Evolutionary conservation across 2,113 vertebrate genomes (phyloP).

Genomic region (Dissostichus mawsoni): DNA sequence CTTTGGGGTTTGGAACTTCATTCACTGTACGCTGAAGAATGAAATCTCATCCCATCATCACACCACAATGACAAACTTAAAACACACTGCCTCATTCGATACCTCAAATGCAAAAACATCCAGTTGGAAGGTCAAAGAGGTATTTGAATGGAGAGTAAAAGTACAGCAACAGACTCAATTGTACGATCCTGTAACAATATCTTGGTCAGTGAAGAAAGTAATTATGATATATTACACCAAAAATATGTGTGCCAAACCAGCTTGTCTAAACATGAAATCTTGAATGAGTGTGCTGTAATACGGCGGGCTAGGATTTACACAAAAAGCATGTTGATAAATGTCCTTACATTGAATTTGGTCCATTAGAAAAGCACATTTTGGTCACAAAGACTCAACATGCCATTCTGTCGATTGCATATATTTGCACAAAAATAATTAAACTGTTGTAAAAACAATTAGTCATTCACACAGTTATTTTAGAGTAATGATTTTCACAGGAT

Average conservation of each 20-base stretch:
- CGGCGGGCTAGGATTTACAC: background rate
- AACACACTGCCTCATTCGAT: slow-evolving; percentile 18
- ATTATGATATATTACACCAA: background rate
- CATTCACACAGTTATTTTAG: background rate
- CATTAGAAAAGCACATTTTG: background rate
- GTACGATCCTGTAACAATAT: background rate
- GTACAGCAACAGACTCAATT: background rate
- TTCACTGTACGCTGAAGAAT: background rate
- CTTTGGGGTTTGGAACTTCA: slow-evolving; percentile 35
- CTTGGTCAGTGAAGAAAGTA: background rate
- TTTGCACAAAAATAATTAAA: background rate
- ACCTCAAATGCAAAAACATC: slow-evolving; percentile 36
- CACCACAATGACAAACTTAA: slow-evolving; percentile 28
- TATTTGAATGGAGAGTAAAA: background rate
- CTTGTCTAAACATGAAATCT: background rate
- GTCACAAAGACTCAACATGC: background rate
- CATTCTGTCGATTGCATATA: background rate
- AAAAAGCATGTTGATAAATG: background rate
- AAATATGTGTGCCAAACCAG: background rate
- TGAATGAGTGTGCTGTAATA: background rate
- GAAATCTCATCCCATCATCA: slow-evolving; percentile 20
- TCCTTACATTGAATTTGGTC: background rate
- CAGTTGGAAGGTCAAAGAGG: background rate
- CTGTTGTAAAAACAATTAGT: background rate
- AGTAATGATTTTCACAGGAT: background rate